Base-by-base conservation (phyloP, 2,888 invertebrate species). In the Agrilus biguttatus region DNA sequence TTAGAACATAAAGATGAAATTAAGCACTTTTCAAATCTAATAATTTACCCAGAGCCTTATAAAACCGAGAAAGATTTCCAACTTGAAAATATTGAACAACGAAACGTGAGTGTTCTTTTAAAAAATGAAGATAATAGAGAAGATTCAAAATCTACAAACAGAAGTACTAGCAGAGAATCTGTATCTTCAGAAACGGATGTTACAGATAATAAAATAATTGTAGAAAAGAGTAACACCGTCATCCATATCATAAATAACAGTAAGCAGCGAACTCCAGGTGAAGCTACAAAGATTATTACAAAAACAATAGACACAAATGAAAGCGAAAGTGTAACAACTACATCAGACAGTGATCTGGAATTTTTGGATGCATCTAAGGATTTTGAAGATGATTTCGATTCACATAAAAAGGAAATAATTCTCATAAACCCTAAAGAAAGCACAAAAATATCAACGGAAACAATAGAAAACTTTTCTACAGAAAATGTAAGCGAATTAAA, bases 151-250 rank as follows among this genome's bases (percentile, higher is more conserved):
- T 8, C 19, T 38, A 17, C 8, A 38, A 13, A n/a, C 28, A 28
- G 10, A 2, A 28, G 28, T 28, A 28, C 28, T 28, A 28, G 28
- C 5, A 28, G 28, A 28, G 28, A 28, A 10, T 28, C 28, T 28
- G 28, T 3, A 28, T 28, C 55, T 49, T 47, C 45, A 50, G 50
- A 46, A 47, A 51, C 48, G 51, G 52, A 43, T 42, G 43, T 42
- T 41, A 43, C 23, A 40, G 44, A 42, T 33, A 48, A 47, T 19
- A 61, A 60, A 55, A 51, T 59, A 39, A 59, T 62, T 33, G 59
- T 64, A 14, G 64, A 64, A 50, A 66, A 65, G 52, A 65, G 64
- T 48, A 62, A 62, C 47, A 65, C 65, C 2, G 64, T 65, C 2
- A 65, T 63, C 36, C 61, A 64, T 49, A 59, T 65, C 14, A 51